Conservation (phyloP, 1,140 invertebrate species). For the Drosophila saltans region DNA sequence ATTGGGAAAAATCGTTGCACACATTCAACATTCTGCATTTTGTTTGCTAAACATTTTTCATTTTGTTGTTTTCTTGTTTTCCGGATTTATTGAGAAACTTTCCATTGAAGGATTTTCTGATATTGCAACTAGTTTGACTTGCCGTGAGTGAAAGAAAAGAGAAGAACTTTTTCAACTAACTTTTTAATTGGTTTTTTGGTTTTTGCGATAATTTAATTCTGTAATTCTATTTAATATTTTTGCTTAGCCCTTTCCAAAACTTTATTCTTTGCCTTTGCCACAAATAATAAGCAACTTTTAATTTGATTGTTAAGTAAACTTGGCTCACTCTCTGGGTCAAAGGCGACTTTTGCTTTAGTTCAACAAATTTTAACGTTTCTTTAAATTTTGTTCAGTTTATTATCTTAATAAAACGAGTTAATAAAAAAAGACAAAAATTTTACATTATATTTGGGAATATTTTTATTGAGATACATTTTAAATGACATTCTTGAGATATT, state of each 20-base stretch:
- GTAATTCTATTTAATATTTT: slow-evolving; percentile 53
- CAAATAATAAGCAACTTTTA: slow-evolving; percentile 18
- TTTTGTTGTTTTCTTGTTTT: slow-evolving; percentile 16
- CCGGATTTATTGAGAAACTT: slow-evolving; percentile 44
- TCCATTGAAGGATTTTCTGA: slow-evolving; percentile 5
- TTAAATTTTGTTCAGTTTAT: neutral
- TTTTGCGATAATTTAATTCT: slow-evolving; percentile 41
- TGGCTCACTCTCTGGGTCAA: neutral
- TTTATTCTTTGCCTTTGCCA: neutral
- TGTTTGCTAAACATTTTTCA: slow-evolving; percentile 28
- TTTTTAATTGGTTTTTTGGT: slow-evolving; percentile 47
- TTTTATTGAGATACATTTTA: neutral
- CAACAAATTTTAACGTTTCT: neutral
- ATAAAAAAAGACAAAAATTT: neutral
- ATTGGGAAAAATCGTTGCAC: neutral
- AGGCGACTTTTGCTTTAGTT: neutral
- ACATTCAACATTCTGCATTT: slow-evolving; percentile 16
- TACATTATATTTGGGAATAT: neutral
- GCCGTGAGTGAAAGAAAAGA: neutral
- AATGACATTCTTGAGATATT: neutral
- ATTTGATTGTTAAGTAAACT: slow-evolving; percentile 14
- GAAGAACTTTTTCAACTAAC: slow-evolving; percentile 23
- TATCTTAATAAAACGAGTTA: neutral
- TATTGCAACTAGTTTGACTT: slow-evolving; percentile 1
- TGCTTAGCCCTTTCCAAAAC: neutral